Conservation (phyloP, 2,888 invertebrate genomes). For the Drosophila kuntzei region DNA sequence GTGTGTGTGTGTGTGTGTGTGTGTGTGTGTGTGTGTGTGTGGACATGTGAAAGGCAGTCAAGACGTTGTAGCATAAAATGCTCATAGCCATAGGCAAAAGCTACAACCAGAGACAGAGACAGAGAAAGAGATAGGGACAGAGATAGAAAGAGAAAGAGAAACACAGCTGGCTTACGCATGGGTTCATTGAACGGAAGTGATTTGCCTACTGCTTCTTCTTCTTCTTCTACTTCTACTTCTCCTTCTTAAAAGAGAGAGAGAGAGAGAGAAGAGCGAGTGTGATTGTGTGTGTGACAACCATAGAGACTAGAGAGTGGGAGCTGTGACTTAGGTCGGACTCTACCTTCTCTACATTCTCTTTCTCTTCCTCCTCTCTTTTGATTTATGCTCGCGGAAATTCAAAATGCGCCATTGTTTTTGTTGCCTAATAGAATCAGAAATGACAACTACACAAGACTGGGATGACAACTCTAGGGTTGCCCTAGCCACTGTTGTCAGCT, state of each 20-base stretch:
- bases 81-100: constrained; percentile 49
- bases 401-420: constrained; percentile 44
- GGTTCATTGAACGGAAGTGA: constrained; percentile 85
- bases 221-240: constrained; percentile 28
- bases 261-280: constrained; percentile 4
- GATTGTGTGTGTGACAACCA: constrained; percentile 3
- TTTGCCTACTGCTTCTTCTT: constrained; percentile 72
- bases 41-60: constrained; percentile 54
- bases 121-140: constrained; percentile 29
- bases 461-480: constrained; percentile 23
- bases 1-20: constrained; percentile 19
- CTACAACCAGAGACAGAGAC: constrained; percentile 26
- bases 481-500: neutral
- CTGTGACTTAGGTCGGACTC: constrained; percentile 17
- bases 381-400: constrained; percentile 46
- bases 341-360: constrained; percentile 3
- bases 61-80: constrained; percentile 50
- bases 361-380: constrained; percentile 26
- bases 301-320: constrained; percentile 24
- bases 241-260: constrained; percentile 29
- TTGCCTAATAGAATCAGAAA: constrained; percentile 14
- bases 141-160: constrained; percentile 43
- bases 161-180: constrained; percentile 81
- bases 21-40: constrained; percentile 25
- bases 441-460: constrained; percentile 3